phyloP scores from a whole-genome alignment of 2,113 vertebrate species.

The Carlito syrichta region DNA sequence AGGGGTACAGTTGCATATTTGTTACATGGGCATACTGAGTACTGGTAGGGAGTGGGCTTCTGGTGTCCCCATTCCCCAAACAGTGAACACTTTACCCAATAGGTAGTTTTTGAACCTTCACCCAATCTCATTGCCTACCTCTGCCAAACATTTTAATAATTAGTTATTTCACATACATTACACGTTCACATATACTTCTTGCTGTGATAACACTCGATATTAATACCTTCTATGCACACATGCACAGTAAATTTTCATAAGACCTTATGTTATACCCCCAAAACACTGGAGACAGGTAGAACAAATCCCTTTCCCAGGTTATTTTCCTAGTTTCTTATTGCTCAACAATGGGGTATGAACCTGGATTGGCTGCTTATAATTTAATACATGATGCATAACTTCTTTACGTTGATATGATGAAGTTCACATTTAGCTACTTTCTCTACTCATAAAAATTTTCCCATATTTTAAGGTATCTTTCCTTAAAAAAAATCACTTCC shows the following conservation, averaged over 20 bases:
- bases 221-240: background rate
- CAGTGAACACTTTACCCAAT: too few species aligned
- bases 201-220: background rate
- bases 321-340: background rate
- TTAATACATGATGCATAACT: background rate
- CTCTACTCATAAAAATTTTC: background rate
- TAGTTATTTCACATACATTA: background rate
- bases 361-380: background rate
- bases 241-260: background rate
- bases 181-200: background rate
- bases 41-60: too few species aligned
- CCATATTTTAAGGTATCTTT: background rate
- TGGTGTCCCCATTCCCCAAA: too few species aligned
- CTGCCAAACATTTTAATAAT: background rate
- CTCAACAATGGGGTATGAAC: background rate
- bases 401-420: background rate
- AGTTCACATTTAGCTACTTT: background rate
- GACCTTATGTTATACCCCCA: background rate
- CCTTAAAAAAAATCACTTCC: conserved; percentile 17
- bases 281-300: background rate
- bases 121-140: too few species aligned
- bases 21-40: too few species aligned
- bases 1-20: too few species aligned
- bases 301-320: background rate
- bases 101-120: too few species aligned